Percentiles rank a stretch among this genome's conserved stretches.
Evolutionary conservation across 2,113 vertebrate genomes (phyloP).

Genomic region (Podarcis raffonei): DNA sequence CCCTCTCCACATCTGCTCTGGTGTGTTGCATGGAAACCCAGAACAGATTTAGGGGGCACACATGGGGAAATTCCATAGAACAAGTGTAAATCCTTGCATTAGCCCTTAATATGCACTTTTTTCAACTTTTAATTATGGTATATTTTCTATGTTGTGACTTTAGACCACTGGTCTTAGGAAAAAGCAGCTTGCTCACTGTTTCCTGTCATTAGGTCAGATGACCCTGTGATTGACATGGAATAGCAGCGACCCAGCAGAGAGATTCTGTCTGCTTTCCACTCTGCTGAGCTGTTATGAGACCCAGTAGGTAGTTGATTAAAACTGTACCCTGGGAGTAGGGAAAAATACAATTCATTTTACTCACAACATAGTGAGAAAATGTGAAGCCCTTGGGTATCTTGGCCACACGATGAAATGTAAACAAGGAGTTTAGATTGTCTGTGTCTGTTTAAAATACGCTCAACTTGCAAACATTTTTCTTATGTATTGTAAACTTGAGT

Average conservation of each 20-base stretch:
- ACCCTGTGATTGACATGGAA: background rate
- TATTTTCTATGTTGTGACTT: background rate
- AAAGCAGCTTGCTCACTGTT: background rate
- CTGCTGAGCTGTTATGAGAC: background rate
- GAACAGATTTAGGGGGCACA: too few relatives aligned
- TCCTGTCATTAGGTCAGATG: background rate
- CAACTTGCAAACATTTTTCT: background rate
- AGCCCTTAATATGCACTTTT: too few relatives aligned
- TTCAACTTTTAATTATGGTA: background rate
- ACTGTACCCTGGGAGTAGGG: background rate
- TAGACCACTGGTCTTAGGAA: background rate
- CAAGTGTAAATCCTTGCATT: too few relatives aligned
- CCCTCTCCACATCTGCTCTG: too few relatives aligned
- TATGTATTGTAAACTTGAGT: background rate
- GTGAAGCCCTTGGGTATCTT: background rate
- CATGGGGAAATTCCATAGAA: too few relatives aligned
- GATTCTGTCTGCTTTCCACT: slow-evolving; percentile 4
- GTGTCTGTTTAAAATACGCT: background rate
- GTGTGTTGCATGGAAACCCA: too few relatives aligned
- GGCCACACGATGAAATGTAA: background rate
- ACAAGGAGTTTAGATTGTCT: background rate
- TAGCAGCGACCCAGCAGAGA: background rate
- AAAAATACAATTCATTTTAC: background rate
- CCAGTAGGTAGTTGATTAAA: slow-evolving; percentile 24
- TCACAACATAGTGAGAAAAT: background rate